Evolutionary conservation across 1,140 invertebrate genomes (phyloP), one percentile per base, ranked within the genome.

Genomic region (Mamestra configurata): DNA sequence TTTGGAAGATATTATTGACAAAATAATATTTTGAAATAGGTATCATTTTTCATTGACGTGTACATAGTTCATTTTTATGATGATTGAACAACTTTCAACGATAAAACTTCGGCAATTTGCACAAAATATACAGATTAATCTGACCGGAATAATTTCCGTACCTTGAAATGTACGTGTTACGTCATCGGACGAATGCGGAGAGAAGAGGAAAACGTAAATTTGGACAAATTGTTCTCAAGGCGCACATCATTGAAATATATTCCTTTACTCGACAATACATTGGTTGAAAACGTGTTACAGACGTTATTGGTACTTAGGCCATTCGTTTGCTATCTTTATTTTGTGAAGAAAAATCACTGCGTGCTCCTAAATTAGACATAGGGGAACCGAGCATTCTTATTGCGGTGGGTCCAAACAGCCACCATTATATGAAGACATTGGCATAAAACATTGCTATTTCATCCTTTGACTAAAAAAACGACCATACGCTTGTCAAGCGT

Each of bases 151-250:
- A 20, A 66, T 66, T 66, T 22, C 66, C 37, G n/a, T 68, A 68
- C 64, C 64, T 68, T 68, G 8, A 46, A 68, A 46, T 68, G n/a
- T n/a, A 22, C 49, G 35, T 57, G 31, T 73, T 57, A 73, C 71
- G 20, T 57, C 51, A 43, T 43, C 53, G 13, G 20, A 1, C n/a
- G n/a, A n/a, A n/a, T 27, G 35, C 20, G 35, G 53, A 13, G 71
- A 55, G 13, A 37, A 72, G 70, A 31, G 70, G 49, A 55, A 53
- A 59, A 59, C 71, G 53, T 75, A 75, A 59, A 75, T 75, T 75
- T 20, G 53, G 31, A 18, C 53, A 59, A 75, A 75, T 59, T 59
- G 53, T 53, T 59, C 71, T 75, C 71, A 5, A 43, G 35, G 53
- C 55, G 37, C 53, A 43, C 53, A 59, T 75, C 37, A 46, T 22